Evolutionary conservation across 92 coral and sea anemone genomes (phyloP).

Genomic region (Nematostella vectensis): DNA sequence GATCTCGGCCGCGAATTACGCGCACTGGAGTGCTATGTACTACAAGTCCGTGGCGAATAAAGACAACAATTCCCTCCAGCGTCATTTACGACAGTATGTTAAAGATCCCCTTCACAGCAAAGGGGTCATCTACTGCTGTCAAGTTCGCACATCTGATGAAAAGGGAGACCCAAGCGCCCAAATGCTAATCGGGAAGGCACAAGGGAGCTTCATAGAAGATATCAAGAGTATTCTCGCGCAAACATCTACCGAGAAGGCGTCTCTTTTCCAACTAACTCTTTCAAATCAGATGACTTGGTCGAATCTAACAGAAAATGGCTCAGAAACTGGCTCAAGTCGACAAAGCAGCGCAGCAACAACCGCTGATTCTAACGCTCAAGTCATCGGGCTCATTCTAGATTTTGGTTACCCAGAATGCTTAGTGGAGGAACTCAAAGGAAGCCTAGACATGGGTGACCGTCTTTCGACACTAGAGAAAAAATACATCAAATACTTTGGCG

Average conservation of each 20-base stretch:
- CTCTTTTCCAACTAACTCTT: conserved; percentile 52
- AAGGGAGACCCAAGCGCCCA: conserved; percentile 49
- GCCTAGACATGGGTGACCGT: conserved; percentile 52
- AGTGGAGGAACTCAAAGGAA: conserved; percentile 32
- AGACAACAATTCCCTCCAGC: conserved; percentile 42
- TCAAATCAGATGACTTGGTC: conserved; percentile 18
- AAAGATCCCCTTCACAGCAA: conserved; percentile 62
- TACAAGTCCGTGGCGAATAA: conserved; percentile 32
- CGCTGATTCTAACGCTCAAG: conserved; percentile 37
- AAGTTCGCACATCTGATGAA: conserved; percentile 26
- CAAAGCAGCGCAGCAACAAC: conserved; percentile 13
- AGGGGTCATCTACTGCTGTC: conserved; percentile 60
- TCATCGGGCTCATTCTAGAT: conserved; percentile 66
- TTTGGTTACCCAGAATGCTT: conserved; percentile 57
- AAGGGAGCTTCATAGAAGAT: conserved; percentile 37
- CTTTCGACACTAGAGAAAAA: conserved; percentile 49
- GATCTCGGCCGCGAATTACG: conserved; percentile 64
- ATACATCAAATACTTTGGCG: conserved; percentile 65
- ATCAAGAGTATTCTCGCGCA: conserved; percentile 40
- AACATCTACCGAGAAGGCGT: conserved; percentile 21
- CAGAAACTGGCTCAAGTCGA: conserved; percentile 4
- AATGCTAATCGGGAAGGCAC: conserved; percentile 54
- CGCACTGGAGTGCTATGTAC: conserved; percentile 53
- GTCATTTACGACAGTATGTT: conserved; percentile 42
- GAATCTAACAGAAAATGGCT: conserved; percentile 26